Conservation (phyloP, 2,113 vertebrate genomes). For the Campylorhamphus procurvoides region DNA sequence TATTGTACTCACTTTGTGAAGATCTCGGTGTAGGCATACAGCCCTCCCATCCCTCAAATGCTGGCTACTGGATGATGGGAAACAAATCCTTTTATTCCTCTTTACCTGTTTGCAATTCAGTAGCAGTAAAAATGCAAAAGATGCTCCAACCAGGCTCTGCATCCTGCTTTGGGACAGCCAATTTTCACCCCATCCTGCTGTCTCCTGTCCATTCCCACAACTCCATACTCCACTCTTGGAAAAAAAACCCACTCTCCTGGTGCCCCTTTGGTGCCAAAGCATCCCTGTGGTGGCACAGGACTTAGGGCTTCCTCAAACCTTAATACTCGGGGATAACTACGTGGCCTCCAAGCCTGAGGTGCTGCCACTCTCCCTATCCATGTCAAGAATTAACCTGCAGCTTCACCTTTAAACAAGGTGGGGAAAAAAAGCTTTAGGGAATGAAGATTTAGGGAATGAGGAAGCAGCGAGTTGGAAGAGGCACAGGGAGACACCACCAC, state of each 20-base stretch:
- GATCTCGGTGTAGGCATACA: background rate
- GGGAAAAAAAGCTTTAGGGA: background rate
- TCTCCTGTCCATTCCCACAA: background rate
- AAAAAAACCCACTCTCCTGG: background rate
- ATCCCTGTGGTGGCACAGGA: background rate
- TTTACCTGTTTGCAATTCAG: background rate
- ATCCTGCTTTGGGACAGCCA: background rate
- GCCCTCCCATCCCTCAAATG: background rate
- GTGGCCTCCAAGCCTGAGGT: rapidly evolving
- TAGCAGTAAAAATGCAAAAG: background rate
- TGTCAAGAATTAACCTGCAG: background rate
- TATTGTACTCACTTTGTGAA: background rate
- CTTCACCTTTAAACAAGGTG: background rate
- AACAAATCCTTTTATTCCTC: background rate
- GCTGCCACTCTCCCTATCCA: background rate
- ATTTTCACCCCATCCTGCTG: background rate
- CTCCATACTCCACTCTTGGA: background rate
- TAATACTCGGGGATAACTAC: rapidly evolving
- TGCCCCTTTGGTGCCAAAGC: background rate
- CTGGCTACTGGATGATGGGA: background rate
- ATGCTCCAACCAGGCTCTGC: background rate
- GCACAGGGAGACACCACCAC: rapidly evolving
- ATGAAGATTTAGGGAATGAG: background rate
- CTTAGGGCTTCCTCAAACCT: background rate
- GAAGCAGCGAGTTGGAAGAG: background rate